phyloP scores from a whole-genome alignment of 2,888 invertebrate genomes.

The Trissolcus japonicus region DNA sequence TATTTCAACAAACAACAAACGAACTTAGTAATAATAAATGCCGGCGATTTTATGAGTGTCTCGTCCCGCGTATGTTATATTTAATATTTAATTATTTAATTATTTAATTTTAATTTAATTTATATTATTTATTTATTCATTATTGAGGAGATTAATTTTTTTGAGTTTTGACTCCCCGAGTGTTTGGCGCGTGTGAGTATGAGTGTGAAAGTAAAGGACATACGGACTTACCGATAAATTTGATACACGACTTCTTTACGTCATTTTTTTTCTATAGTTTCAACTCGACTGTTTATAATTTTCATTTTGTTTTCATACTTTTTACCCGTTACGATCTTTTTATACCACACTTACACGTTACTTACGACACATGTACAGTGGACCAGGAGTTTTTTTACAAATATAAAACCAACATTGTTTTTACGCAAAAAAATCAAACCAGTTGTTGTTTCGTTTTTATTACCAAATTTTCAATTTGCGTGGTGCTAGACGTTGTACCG shows the following conservation, averaged over 20 bases:
- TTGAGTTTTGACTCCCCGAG: slow-evolving; percentile 7
- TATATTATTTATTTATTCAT: slow-evolving; percentile 56
- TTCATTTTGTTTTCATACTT: slow-evolving; percentile 1
- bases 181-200: slow-evolving; percentile 54
- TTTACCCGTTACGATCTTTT: slow-evolving; percentile 17
- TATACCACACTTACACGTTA: slow-evolving; percentile 46
- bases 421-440: slow-evolving; percentile 25
- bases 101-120: slow-evolving; percentile 26
- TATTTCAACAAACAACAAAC: neutral
- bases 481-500: slow-evolving; percentile 61
- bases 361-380: slow-evolving; percentile 71
- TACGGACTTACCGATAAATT: slow-evolving; percentile 49
- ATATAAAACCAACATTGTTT: slow-evolving; percentile 62
- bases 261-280: neutral
- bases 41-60: slow-evolving; percentile 20
- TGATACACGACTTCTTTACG: slow-evolving; percentile 31
- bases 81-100: slow-evolving; percentile 14
- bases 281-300: slow-evolving; percentile 5
- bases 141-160: slow-evolving; percentile 18
- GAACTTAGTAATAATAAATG: neutral
- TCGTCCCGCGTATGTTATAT: slow-evolving; percentile 12
- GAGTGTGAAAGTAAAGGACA: slow-evolving; percentile 62
- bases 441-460: slow-evolving; percentile 60
- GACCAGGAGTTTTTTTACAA: slow-evolving; percentile 71
- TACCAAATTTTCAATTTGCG: slow-evolving; percentile 51